phyloP scores from a whole-genome alignment of 2,797 vertebrate species.

The Megalops cyprinoides region DNA sequence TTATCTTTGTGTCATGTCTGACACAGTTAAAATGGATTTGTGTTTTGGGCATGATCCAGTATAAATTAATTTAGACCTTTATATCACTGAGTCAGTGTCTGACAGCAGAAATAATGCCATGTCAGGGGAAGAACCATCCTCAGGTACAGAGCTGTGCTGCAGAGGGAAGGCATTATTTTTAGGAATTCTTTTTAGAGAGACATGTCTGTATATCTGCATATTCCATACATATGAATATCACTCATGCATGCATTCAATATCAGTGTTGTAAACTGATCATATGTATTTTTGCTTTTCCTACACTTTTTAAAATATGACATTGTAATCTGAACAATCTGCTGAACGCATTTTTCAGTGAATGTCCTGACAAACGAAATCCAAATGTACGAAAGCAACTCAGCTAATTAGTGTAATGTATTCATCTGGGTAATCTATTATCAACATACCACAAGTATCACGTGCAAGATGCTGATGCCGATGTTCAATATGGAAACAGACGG shows the following conservation, averaged over 20 bases:
- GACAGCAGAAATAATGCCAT: not conserved
- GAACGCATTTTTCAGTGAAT: no score
- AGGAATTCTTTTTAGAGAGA: no score
- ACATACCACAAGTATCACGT: not conserved
- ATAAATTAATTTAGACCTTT: not conserved
- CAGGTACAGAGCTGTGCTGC: not conserved
- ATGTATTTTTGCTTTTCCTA: no score
- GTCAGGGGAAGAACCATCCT: not conserved
- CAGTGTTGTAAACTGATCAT: not conserved
- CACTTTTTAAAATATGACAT: no score
- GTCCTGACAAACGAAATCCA: no score
- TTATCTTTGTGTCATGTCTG: conserved; percentile 27
- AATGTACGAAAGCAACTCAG: no score
- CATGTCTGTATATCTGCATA: not conserved
- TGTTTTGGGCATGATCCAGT: not conserved
- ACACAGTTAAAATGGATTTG: not conserved
- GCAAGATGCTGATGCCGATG: not conserved
- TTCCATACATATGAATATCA: not conserved
- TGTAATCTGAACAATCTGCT: no score
- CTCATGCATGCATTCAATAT: no score
- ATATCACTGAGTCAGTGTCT: not conserved
- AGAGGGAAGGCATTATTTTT: no score
- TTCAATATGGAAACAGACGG: conserved; percentile 20
- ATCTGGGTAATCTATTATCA: no score
- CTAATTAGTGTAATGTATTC: no score